phyloP scores from a whole-genome alignment of 2,113 vertebrate genomes.

The Glareola pratincola region DNA sequence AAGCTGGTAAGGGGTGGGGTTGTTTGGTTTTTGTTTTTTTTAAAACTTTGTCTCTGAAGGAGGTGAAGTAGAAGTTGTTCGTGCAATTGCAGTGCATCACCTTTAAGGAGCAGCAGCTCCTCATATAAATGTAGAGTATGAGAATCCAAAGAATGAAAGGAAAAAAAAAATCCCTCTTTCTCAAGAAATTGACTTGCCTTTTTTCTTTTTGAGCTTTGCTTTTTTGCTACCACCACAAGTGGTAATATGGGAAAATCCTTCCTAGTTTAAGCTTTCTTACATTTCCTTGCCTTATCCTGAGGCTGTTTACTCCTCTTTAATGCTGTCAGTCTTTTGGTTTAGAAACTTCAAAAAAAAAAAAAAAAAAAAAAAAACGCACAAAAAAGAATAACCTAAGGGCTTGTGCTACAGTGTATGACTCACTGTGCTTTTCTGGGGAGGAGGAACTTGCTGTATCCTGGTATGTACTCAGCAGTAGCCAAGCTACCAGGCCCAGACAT shows the following conservation, averaged over 20 bases:
- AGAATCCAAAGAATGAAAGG: neutral
- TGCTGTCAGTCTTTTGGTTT: neutral
- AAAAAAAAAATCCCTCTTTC: neutral
- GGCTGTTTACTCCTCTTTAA: neutral
- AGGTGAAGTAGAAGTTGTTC: neutral
- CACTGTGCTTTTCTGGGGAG: neutral
- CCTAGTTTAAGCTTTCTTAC: neutral
- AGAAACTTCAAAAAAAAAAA: neutral
- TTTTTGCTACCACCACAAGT: neutral
- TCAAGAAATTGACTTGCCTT: neutral
- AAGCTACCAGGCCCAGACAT: neutral
- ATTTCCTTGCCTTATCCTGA: neutral
- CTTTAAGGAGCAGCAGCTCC: neutral
- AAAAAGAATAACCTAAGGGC: neutral
- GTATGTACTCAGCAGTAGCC: neutral
- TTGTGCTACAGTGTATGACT: neutral
- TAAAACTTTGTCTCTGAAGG: neutral
- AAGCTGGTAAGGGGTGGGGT: neutral
- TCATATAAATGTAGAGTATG: neutral
- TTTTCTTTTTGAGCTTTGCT: neutral
- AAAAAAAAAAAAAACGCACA: fast-evolving
- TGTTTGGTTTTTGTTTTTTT: neutral
- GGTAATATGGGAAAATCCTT: neutral
- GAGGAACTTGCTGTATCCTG: constrained; percentile 28
- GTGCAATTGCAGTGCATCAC: neutral